Evolutionary conservation across 2,888 invertebrate species (phyloP).

Genomic region (Autographa pulchrina): DNA sequence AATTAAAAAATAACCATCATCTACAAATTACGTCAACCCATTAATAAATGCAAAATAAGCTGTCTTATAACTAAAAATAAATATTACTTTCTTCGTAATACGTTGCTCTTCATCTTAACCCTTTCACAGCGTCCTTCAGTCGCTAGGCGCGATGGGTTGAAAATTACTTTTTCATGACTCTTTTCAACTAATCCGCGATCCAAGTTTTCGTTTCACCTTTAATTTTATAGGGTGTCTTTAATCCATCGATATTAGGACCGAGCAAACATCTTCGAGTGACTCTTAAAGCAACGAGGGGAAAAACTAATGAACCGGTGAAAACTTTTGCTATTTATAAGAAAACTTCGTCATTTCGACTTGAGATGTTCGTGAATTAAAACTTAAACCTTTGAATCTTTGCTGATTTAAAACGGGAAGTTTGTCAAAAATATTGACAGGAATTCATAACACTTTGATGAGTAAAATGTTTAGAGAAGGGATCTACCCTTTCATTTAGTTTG

Average conservation of each 20-base stretch:
- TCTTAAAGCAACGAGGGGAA: constrained; percentile 67
- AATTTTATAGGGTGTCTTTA: constrained; percentile 84
- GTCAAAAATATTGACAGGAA: constrained; percentile 30
- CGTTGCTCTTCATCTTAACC: neutral
- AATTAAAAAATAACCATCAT: too few relatives aligned
- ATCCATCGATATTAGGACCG: constrained; percentile 84
- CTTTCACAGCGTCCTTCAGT: neutral
- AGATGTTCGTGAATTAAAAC: constrained; percentile 46
- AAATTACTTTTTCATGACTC: neutral
- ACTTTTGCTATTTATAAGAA: constrained; percentile 66
- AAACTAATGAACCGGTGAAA: constrained; percentile 80
- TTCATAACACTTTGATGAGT: constrained; percentile 12
- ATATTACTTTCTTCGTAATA: neutral
- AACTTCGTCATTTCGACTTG: constrained; percentile 58
- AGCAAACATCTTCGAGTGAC: constrained; percentile 77
- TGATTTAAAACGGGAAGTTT: constrained; percentile 20
- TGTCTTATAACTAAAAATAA: neutral
- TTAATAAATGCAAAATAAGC: neutral
- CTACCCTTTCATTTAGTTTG: neutral
- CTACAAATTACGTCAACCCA: too few relatives aligned
- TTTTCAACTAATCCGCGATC: constrained; percentile 1
- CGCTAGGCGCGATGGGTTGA: neutral
- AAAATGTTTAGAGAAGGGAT: neutral
- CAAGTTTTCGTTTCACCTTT: constrained; percentile 78
- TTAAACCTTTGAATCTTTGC: constrained; percentile 34